Percentiles rank a stretch among this genome's conserved stretches.
Conservation (phyloP, 1,140 invertebrate genomes). For the Contarinia nasturtii region DNA sequence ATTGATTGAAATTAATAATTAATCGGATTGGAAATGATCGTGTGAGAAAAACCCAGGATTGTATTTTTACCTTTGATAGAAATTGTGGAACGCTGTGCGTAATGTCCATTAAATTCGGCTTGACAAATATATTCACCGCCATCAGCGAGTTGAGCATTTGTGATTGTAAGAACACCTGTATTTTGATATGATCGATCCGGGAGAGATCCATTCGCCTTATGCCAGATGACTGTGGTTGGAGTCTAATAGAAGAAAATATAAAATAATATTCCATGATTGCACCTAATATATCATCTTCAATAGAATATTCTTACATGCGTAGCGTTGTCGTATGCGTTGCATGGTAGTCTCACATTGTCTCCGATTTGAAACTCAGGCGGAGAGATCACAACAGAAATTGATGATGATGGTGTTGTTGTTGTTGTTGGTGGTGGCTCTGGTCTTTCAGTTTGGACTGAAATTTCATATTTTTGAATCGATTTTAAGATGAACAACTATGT, state of each 20-base stretch:
- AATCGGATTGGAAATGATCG: too few species aligned
- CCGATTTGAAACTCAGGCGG: slow-evolving; percentile 60
- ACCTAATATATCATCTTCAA: too few species aligned
- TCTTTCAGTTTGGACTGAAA: too few species aligned
- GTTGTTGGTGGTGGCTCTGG: too few species aligned
- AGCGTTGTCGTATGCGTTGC: slow-evolving; percentile 35
- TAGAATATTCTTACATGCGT: slow-evolving; percentile 28
- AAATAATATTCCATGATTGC: not conserved
- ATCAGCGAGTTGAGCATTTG: slow-evolving; percentile 54
- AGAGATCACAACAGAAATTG: slow-evolving; percentile 36
- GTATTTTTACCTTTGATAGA: slow-evolving; percentile 62
- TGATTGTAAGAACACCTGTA: slow-evolving; percentile 52
- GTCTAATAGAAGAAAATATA: slow-evolving; percentile 11
- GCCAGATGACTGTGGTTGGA: slow-evolving; percentile 50
- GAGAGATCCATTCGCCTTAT: slow-evolving; percentile 46
- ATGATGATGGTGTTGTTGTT: too few species aligned
- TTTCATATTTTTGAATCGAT: too few species aligned
- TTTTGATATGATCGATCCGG: slow-evolving; percentile 52
- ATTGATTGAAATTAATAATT: too few species aligned
- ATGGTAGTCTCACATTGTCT: slow-evolving; percentile 54
- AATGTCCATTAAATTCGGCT: slow-evolving; percentile 43
- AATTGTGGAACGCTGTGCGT: slow-evolving; percentile 44
- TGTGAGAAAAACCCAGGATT: too few species aligned
- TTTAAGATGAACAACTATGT: too few species aligned
- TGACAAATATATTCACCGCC: slow-evolving; percentile 75